Evolutionary conservation across 1,140 invertebrate species (phyloP).

Genomic region (Semibalanus balanoides): DNA sequence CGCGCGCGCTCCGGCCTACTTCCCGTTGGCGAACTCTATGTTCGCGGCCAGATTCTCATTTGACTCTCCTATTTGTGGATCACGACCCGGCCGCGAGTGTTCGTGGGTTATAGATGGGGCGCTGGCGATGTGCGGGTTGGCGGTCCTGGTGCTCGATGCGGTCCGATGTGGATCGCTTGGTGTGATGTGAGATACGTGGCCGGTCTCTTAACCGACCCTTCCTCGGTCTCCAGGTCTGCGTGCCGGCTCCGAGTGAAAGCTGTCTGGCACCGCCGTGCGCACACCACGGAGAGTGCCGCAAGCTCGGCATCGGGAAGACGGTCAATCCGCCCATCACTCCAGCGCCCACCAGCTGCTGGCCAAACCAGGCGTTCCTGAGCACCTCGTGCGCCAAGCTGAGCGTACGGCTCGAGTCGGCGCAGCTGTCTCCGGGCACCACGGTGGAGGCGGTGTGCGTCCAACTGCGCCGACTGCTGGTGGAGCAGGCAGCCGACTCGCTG

Average conservation of each 20-base stretch:
- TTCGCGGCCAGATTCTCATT: too few relatives aligned
- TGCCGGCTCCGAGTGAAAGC: conserved; percentile 53
- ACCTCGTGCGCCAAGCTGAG: conserved; percentile 58
- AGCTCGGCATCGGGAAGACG: conserved; percentile 50
- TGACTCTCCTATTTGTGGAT: too few relatives aligned
- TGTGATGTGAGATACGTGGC: too few relatives aligned
- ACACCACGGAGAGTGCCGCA: conserved; percentile 64
- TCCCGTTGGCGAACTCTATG: too few relatives aligned
- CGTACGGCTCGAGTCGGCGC: conserved; percentile 49
- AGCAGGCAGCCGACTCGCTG: conserved; percentile 36
- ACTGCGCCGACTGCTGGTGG: conserved; percentile 49
- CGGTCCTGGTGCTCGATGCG: too few relatives aligned
- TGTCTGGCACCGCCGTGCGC: conserved; percentile 61
- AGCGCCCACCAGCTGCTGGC: conserved; percentile 59
- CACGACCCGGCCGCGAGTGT: too few relatives aligned
- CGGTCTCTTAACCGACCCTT: conserved; percentile 23
- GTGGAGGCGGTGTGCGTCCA: conserved; percentile 53
- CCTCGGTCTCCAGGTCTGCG: conserved; percentile 44
- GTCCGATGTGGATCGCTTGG: too few relatives aligned
- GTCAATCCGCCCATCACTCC: conserved; percentile 57
- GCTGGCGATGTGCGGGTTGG: too few relatives aligned
- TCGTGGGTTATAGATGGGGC: too few relatives aligned
- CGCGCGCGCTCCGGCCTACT: too few relatives aligned
- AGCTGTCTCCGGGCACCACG: conserved; percentile 44
- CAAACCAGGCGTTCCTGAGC: conserved; percentile 49